Conservation (phyloP, 2,113 vertebrate species). For the Orientallactaga bullata region DNA sequence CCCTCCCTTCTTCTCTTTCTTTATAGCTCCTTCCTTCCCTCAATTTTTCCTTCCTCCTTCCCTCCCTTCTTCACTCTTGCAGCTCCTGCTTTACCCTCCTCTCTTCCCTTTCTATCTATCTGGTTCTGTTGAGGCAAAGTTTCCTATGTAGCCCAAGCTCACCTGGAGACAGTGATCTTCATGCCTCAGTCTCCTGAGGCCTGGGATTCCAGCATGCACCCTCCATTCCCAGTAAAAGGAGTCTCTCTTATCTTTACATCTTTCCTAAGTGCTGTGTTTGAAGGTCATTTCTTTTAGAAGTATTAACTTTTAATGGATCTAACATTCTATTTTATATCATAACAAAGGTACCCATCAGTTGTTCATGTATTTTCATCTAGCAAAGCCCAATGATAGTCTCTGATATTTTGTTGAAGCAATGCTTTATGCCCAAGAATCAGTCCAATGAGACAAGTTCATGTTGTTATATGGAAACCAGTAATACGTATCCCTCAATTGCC, state of each 20-base stretch:
- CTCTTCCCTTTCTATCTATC: background rate
- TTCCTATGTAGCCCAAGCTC: background rate
- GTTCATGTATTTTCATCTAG: background rate
- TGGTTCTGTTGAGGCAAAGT: background rate
- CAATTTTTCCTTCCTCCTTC: background rate
- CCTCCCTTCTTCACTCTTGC: too few relatives aligned
- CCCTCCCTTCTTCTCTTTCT: background rate
- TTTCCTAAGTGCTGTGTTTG: background rate
- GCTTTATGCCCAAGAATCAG: conserved; percentile 29
- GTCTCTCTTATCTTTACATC: background rate
- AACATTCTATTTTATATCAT: conserved; percentile 9
- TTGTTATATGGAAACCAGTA: background rate
- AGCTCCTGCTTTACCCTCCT: too few relatives aligned
- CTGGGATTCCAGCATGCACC: background rate
- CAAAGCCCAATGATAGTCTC: conserved; percentile 31
- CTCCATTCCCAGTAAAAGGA: background rate
- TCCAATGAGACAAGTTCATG: conserved; percentile 7
- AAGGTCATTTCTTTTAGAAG: conserved; percentile 40
- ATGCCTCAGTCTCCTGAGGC: background rate
- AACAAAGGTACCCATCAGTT: conserved; percentile 2
- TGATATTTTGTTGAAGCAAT: conserved; percentile 16
- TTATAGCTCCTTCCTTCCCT: fast-evolving
- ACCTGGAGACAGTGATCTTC: background rate
- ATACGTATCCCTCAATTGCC: background rate
- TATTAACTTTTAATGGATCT: background rate